Evolutionary conservation across 2,888 invertebrate species (phyloP).

Genomic region (Agonopterix arenella): DNA sequence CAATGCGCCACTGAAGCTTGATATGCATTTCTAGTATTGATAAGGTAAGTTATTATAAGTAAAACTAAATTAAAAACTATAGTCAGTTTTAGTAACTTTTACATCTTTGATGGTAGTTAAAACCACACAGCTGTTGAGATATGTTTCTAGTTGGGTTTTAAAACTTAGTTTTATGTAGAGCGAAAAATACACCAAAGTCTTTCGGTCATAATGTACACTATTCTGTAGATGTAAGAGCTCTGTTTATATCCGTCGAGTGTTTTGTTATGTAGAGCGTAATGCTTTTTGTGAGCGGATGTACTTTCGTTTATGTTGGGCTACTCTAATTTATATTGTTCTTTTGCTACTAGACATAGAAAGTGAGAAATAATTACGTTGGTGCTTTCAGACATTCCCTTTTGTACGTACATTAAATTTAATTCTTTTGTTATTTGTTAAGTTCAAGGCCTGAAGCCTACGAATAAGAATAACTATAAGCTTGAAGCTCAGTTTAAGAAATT

Average conservation of each 20-base stretch:
- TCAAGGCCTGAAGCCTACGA: no score
- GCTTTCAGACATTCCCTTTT: no score
- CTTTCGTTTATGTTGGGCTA: constrained; percentile 4
- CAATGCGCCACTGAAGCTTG: no score
- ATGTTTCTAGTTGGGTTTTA: constrained; percentile 43
- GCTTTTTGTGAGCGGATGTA: constrained; percentile 17
- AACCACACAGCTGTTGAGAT: constrained; percentile 48
- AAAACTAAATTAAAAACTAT: not conserved
- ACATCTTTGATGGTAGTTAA: constrained; percentile 22
- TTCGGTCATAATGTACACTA: constrained; percentile 4
- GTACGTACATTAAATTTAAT: no score
- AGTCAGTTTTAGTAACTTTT: not conserved
- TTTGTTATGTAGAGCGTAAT: constrained; percentile 32
- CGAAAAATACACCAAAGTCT: constrained; percentile 34
- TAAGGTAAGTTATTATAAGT: not conserved
- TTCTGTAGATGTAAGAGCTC: constrained; percentile 10
- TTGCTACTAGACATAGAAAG: not conserved
- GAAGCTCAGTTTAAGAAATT: no score
- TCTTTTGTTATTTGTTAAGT: no score
- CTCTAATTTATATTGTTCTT: constrained; percentile 1
- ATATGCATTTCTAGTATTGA: no score
- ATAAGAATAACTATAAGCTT: no score
- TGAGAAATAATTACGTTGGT: no score
- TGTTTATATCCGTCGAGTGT: constrained; percentile 35
- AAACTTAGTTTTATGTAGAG: constrained; percentile 43